A percentile compares a stretch with the other conserved stretches of the same genome.
Conservation (phyloP, 2,888 invertebrate genomes). For the Tenodera sinensis region DNA sequence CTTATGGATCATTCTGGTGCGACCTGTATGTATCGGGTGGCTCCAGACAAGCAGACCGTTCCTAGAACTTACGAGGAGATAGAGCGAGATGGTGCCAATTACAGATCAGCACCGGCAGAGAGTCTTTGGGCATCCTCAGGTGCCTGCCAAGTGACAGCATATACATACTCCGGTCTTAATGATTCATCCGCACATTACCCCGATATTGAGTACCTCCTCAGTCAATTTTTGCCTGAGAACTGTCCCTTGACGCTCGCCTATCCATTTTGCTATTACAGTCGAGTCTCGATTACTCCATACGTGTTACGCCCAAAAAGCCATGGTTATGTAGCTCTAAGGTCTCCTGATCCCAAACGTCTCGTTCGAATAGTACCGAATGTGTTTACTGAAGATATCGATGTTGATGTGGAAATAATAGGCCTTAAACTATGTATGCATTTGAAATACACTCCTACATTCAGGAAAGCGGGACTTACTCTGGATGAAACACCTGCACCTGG, state of each 20-base stretch:
- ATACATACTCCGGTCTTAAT: background rate
- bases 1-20: conserved; percentile 50
- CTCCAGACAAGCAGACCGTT: background rate
- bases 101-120: background rate
- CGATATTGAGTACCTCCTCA: background rate
- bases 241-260: background rate
- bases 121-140: background rate
- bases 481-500: background rate
- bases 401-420: no score
- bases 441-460: background rate
- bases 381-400: no score
- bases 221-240: background rate
- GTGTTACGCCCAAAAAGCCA: background rate
- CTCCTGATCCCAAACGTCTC: no score
- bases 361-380: background rate
- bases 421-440: background rate
- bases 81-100: background rate
- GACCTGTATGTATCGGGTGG: background rate
- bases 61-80: background rate
- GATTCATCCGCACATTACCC: background rate
- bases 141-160: background rate
- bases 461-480: background rate
- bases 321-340: background rate
- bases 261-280: background rate
- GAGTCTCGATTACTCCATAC: background rate